Evolutionary conservation across 2,113 vertebrate species (phyloP).

Genomic region (Nothocercus nigrocapillus): DNA sequence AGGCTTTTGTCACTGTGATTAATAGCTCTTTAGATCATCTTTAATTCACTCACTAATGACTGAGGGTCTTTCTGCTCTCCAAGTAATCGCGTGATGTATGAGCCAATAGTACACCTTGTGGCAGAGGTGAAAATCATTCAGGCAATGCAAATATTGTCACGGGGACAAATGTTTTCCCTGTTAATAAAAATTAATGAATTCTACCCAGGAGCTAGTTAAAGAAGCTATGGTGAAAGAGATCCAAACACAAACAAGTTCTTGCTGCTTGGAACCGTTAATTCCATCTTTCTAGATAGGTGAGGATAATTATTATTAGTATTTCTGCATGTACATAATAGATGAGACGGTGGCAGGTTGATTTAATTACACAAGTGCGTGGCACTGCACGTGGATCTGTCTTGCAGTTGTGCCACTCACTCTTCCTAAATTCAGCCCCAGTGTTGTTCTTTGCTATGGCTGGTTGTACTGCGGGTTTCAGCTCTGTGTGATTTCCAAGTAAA

Average conservation of each 20-base stretch:
- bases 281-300: conserved; percentile 56
- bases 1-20: conserved; percentile 99
- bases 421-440: not conserved
- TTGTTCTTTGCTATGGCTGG: conserved; percentile 18
- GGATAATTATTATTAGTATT: conserved; percentile 52
- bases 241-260: conserved; percentile 75
- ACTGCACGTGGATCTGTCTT: conserved; percentile 47
- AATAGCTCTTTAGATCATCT: conserved; percentile 99
- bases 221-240: conserved; percentile 74
- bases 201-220: conserved; percentile 85
- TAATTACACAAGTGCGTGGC: conserved; percentile 54
- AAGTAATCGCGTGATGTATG: conserved; percentile 99
- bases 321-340: conserved; percentile 55
- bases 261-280: conserved; percentile 64
- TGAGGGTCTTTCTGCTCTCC: conserved; percentile 94
- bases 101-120: conserved; percentile 95
- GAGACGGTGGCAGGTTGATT: conserved; percentile 57
- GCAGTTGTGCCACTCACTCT: not conserved
- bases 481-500: not conserved
- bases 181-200: conserved; percentile 99
- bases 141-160: conserved; percentile 96
- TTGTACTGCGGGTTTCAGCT: not conserved
- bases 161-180: conserved; percentile 93
- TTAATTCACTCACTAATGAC: conserved; percentile 99
- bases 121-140: conserved; percentile 99